Percentiles rank a stretch among this genome's conserved stretches.
Conservation (phyloP, 1,140 invertebrate genomes). For the Drosophila orena region DNA sequence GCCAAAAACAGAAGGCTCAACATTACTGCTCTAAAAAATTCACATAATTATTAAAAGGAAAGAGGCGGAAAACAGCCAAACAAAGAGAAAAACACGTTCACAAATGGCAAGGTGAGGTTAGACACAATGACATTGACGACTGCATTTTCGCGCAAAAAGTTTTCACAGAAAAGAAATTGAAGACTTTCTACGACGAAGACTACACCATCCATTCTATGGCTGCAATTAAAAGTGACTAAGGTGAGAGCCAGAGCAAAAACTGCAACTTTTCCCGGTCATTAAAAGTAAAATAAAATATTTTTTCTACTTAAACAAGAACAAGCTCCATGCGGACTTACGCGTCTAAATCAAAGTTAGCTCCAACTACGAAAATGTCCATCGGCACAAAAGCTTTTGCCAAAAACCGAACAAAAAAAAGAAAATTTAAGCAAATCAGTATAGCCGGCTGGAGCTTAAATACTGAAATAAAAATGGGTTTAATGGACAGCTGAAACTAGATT, state of each 20-base stretch:
- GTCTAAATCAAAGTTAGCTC: conserved; percentile 8
- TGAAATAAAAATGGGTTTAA: not conserved
- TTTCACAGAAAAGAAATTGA: conserved; percentile 68
- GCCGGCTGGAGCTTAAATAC: not conserved
- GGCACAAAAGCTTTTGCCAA: not conserved
- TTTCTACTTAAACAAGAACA: conserved; percentile 32
- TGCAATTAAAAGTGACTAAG: conserved; percentile 60
- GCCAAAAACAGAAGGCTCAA: conserved; percentile 28
- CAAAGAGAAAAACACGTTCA: conserved; percentile 41
- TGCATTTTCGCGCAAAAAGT: conserved; percentile 54
- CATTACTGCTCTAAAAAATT: conserved; percentile 49
- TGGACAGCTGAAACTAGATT: too few species aligned
- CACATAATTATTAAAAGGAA: conserved; percentile 53
- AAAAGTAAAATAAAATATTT: conserved; percentile 75
- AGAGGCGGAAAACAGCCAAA: conserved; percentile 31
- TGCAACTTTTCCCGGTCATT: conserved; percentile 56
- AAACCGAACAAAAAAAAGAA: not conserved
- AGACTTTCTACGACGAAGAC: conserved; percentile 63
- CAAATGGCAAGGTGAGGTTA: conserved; percentile 39
- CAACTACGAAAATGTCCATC: not conserved
- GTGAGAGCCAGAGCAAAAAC: conserved; percentile 34
- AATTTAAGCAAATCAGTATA: not conserved
- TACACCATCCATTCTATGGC: conserved; percentile 24
- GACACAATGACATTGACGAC: conserved; percentile 63
- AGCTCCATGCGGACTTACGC: conserved; percentile 2